Evolutionary conservation across 2,113 vertebrate species (phyloP).

Genomic region (Zeus faber): DNA sequence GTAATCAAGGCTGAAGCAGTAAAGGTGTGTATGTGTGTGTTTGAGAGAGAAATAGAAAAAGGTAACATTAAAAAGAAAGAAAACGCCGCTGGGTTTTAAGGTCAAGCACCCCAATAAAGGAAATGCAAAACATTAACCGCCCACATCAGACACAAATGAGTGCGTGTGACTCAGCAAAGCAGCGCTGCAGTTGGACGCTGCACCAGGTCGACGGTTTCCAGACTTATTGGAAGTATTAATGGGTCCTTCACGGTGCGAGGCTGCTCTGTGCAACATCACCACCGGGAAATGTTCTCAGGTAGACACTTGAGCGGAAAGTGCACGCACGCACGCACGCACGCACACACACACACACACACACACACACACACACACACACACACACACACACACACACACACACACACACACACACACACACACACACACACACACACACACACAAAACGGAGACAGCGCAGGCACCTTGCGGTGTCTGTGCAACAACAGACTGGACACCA

Average conservation of each 20-base stretch:
- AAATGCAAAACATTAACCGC: conserved; percentile 27
- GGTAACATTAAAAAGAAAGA: background rate
- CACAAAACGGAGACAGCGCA: background rate
- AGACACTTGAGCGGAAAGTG: background rate
- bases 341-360: background rate
- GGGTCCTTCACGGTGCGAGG: conserved; percentile 31
- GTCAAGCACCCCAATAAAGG: background rate
- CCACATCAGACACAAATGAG: conserved; percentile 32
- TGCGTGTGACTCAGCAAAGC: conserved; percentile 50
- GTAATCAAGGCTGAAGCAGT: no score
- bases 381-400: conserved; percentile 3
- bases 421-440: background rate
- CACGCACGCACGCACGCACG: background rate
- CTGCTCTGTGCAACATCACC: conserved; percentile 6
- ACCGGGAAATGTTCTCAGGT: background rate
- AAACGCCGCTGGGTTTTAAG: background rate
- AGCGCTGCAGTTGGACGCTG: conserved; percentile 34
- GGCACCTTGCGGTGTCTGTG: conserved; percentile 80
- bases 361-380: background rate
- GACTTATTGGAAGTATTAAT: conserved; percentile 32
- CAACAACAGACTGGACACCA: conserved; percentile 81
- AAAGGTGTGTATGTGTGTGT: no score
- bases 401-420: conserved; percentile 3
- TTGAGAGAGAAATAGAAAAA: background rate
- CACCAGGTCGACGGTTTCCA: conserved; percentile 43